Evolutionary conservation across 2,797 vertebrate species (phyloP).

Genomic region (Pseudomugil tenellus): DNA sequence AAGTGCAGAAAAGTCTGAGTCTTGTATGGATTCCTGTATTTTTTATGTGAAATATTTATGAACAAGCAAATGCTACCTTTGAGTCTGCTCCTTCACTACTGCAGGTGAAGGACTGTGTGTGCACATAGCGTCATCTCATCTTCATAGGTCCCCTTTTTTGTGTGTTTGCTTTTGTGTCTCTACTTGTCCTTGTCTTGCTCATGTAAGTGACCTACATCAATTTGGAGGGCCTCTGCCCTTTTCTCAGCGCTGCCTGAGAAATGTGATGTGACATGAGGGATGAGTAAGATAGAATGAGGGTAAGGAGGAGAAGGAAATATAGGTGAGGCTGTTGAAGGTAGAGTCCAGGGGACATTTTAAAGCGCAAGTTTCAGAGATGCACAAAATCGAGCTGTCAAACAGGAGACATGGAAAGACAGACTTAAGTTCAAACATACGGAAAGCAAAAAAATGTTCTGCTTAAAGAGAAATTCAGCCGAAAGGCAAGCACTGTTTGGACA

Average conservation of each 20-base stretch:
- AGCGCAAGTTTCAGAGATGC: conserved; percentile 25
- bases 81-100: conserved; percentile 12
- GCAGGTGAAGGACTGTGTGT: conserved; percentile 53
- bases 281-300: conserved; percentile 59
- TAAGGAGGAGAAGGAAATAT: conserved; percentile 28
- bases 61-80: conserved; percentile 10
- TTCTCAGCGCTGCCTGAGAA: conserved; percentile 83
- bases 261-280: conserved; percentile 85
- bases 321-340: conserved; percentile 52
- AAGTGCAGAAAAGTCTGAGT: conserved; percentile 25
- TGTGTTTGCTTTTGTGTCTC: conserved; percentile 29
- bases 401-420: conserved; percentile 16
- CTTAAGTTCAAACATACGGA: conserved; percentile 18
- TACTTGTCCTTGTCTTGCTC: conserved; percentile 65
- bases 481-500: not conserved
- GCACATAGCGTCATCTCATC: conserved; percentile 36
- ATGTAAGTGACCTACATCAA: conserved; percentile 77
- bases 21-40: not conserved
- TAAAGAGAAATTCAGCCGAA: not conserved
- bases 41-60: not conserved
- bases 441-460: not conserved
- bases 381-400: conserved; percentile 23
- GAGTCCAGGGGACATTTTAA: conserved; percentile 55
- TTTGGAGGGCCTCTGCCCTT: conserved; percentile 78
- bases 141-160: conserved; percentile 30